Percentiles rank a stretch among this genome's conserved stretches.
phyloP scores from a whole-genome alignment of 2,113 vertebrate genomes.

The Genyomyrus donnyi region DNA sequence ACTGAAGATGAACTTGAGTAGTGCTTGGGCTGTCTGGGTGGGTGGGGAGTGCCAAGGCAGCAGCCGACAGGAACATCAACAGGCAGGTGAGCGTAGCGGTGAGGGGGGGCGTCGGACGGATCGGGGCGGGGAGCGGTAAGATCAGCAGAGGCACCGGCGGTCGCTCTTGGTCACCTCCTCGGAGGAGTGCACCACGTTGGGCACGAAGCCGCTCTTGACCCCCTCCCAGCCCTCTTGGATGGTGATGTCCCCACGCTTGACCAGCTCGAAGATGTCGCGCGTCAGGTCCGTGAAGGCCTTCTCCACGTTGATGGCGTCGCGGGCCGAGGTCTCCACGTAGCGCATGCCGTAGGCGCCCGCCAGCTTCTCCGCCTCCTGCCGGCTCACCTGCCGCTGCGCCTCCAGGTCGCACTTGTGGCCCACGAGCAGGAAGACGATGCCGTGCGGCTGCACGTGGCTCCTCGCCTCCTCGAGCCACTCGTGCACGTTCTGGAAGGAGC shows the following conservation, averaged over 20 bases:
- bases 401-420: slow-evolving; percentile 97
- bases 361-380: slow-evolving; percentile 90
- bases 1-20: slow-evolving; percentile 13
- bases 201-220: slow-evolving; percentile 92
- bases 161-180: slow-evolving; percentile 87
- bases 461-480: slow-evolving; percentile 83
- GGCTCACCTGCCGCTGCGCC: slow-evolving; percentile 82
- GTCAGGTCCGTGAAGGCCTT: slow-evolving; percentile 95
- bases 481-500: slow-evolving; percentile 93
- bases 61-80: slow-evolving; percentile 4
- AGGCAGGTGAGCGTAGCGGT: background rate
- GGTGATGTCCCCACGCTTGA: slow-evolving; percentile 85
- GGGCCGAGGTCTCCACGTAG: slow-evolving; percentile 91
- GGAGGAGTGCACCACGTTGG: slow-evolving; percentile 87
- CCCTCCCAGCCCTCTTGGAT: slow-evolving; percentile 98
- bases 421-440: slow-evolving; percentile 89
- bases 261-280: slow-evolving; percentile 87
- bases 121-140: background rate
- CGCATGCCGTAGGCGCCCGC: slow-evolving; percentile 83
- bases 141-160: slow-evolving; percentile 87
- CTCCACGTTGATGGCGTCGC: slow-evolving; percentile 93
- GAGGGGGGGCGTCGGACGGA: background rate
- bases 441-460: slow-evolving; percentile 88
- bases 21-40: slow-evolving; percentile 10
- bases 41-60: background rate